Evolutionary conservation across 2,113 vertebrate genomes (phyloP), one percentile per base, ranked within the genome.

Genomic region (Polypterus bichir): DNA sequence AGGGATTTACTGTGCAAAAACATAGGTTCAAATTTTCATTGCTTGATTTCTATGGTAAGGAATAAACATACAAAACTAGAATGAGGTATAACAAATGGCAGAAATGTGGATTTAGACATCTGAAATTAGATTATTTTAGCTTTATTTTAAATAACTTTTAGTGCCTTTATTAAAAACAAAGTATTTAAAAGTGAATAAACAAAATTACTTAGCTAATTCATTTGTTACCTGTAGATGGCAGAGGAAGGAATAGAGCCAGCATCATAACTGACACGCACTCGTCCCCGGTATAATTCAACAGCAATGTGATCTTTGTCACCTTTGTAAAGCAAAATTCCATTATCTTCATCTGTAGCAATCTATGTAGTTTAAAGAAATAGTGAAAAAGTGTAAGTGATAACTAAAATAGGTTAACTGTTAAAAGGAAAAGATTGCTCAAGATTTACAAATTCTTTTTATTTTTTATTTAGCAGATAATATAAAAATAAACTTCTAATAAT

Each of bases 321-420:
- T 78, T 97, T 98, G 64, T 98, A 99, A 65, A 99, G 77, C 69
- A 99, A 77, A 66, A 99, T 88, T 0, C 96, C 96, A 7, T 88
- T 98, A 78, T 99, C 96, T 76, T 98, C 94, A 64, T 97, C 92
- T 9, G 96, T 99, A 48, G 96, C 93, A 51, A 99, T 91, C 96
- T 99, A 73, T 54, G 62, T 61, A 68, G 46, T 44, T 6, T 48
- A 69, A 66, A 76, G 75, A 60, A 64, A 3, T 73, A 70, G 59
- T 59, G 62, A 27, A 69, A 64, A 64, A 53, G 2, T 53, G 7
- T 53, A 53, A 53, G 51, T 8, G 10, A 8, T 53, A 8, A 8
- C 51, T 10, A 53, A 53, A 53, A 53, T 53, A 7, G 7, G 10
- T 53, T 7, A 8, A 10, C 7, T 53, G 7, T 53, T 53, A 53